Conservation (phyloP, 2,888 invertebrate species). For the Cotesia congregata region DNA sequence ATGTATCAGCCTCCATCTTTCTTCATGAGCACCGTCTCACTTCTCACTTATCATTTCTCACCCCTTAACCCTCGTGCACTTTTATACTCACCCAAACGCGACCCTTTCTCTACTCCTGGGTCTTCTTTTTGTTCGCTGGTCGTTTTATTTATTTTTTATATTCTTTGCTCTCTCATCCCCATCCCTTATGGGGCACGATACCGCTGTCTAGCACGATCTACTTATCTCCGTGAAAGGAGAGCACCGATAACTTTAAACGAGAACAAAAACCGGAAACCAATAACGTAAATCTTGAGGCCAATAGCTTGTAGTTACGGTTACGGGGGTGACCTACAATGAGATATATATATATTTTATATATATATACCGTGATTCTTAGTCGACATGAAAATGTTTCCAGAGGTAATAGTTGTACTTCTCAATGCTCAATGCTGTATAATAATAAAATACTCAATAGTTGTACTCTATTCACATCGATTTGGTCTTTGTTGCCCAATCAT, state of each 20-base stretch:
- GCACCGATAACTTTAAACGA: constrained; percentile 43
- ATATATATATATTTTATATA: background rate
- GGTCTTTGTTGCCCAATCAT: constrained; percentile 2
- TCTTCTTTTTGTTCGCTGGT: background rate
- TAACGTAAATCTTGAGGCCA: constrained; percentile 42
- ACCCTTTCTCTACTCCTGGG: constrained; percentile 16
- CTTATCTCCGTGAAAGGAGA: constrained; percentile 41
- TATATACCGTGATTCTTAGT: constrained; percentile 25
- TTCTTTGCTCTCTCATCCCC: constrained; percentile 13
- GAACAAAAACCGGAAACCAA: constrained; percentile 44
- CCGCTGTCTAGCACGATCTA: constrained; percentile 38
- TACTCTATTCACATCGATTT: constrained; percentile 7
- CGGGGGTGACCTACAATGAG: constrained; percentile 11
- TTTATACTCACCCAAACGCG: constrained; percentile 26
- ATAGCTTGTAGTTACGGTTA: constrained; percentile 24
- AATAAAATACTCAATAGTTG: background rate
- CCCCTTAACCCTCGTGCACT: constrained; percentile 24
- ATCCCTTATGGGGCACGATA: constrained; percentile 28
- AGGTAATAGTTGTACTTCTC: constrained; percentile 19
- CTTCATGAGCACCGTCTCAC: background rate
- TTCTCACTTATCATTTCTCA: background rate
- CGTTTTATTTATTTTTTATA: constrained; percentile 7
- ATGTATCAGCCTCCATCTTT: constrained; percentile 29
- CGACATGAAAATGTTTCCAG: constrained; percentile 39
- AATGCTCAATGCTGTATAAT: background rate